Percentiles rank a stretch among this genome's conserved stretches.
Conservation (phyloP, 1,140 invertebrate genomes). For the Microplitis mediator region DNA sequence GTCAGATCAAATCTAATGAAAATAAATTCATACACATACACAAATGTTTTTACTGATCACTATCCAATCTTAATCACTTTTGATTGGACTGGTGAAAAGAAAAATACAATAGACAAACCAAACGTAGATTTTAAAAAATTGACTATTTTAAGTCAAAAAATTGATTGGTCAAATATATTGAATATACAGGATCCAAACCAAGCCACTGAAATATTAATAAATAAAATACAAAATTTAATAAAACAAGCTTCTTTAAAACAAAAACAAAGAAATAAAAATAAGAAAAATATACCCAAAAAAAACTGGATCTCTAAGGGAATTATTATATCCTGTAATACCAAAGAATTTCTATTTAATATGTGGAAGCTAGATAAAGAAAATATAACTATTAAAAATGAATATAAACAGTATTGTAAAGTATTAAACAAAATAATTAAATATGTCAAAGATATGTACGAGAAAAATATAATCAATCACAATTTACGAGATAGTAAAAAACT, state of each 20-base stretch:
- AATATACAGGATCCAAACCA: not conserved
- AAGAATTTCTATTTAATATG: not conserved
- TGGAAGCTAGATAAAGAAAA: not conserved
- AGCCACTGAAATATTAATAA: not conserved
- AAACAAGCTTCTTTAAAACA: not conserved
- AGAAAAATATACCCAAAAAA: not conserved
- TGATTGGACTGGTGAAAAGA: not conserved
- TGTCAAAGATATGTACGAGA: not conserved
- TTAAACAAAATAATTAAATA: not conserved
- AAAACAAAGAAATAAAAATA: not conserved
- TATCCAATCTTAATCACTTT: not conserved
- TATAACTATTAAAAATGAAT: not conserved
- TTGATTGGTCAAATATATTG: not conserved
- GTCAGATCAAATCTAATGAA: not conserved
- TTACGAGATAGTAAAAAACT: not conserved
- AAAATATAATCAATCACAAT: not conserved
- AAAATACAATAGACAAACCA: not conserved
- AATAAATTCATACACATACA: not conserved
- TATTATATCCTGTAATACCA: not conserved
- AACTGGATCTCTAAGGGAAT: not conserved
- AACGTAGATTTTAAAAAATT: not conserved
- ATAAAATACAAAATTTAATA: not conserved
- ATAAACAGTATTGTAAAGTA: not conserved
- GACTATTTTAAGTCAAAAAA: not conserved
- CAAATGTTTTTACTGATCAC: not conserved